Percentiles rank a stretch among this genome's conserved stretches.
Conservation (phyloP, 64 coral and sea anemone genomes). For the Astreopora myriophthalma region DNA sequence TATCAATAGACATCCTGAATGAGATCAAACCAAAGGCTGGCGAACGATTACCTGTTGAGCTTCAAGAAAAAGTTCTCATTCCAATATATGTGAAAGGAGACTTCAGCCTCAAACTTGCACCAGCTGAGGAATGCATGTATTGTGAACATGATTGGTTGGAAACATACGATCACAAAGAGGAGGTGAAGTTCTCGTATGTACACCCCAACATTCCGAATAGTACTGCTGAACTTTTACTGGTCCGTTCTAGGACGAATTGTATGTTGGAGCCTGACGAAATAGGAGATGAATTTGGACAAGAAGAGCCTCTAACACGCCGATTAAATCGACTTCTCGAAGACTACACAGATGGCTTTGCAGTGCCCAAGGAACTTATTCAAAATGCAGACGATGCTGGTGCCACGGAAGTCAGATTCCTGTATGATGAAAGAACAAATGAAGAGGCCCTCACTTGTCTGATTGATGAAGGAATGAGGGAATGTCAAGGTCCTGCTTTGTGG, state of each 20-base stretch:
- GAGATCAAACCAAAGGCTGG: constrained; percentile 67
- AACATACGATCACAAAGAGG: constrained; percentile 32
- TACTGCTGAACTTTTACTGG: constrained; percentile 70
- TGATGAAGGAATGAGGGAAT: constrained; percentile 65
- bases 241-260: constrained; percentile 78
- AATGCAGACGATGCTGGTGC: constrained; percentile 94
- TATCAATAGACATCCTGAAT: constrained; percentile 78
- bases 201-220: constrained; percentile 79
- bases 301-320: constrained; percentile 79
- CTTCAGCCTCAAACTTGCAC: constrained; percentile 50
- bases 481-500: constrained; percentile 79
- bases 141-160: constrained; percentile 86
- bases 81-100: constrained; percentile 69
- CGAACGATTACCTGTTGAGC: background rate
- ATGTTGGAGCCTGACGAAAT: constrained; percentile 83
- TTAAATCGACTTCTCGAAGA: constrained; percentile 76
- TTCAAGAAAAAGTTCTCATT: constrained; percentile 70
- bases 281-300: constrained; percentile 92
- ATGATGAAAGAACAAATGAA: constrained; percentile 72
- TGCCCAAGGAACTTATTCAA: constrained; percentile 92
- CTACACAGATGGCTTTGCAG: constrained; percentile 89
- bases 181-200: constrained; percentile 54
- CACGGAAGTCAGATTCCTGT: constrained; percentile 65
- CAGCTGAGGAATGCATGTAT: constrained; percentile 84
- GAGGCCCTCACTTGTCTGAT: constrained; percentile 50